Base-by-base conservation (phyloP, 2,113 vertebrate species). In the Oostethus manadensis region DNA sequence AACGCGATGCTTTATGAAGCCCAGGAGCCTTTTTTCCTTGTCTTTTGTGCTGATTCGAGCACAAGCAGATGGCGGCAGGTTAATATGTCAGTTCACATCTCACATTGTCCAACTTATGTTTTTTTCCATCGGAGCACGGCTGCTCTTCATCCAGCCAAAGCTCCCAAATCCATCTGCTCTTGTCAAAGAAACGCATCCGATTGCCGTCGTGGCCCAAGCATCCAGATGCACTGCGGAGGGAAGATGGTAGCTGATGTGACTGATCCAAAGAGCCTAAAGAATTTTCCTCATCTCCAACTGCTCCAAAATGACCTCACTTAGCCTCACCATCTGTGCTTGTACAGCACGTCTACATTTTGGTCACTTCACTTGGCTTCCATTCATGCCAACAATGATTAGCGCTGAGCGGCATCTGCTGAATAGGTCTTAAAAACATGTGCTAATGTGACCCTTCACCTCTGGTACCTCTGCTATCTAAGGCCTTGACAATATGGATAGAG, bases 41-140 rank as follows among this genome's bases (percentile, higher is more conserved):
- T 16, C 20, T 33, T 38, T 73, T 63, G 11, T 21, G 33, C 48
- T 49, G 56, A 68, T 69, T 43, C 68, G 66, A 21, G 38, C 26
- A 58, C 56, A 58, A 68, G 66, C 73, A 81, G 67, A 76, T 76
- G 76, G 70, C 10, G 33, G 60, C 43, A 66, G 64, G 70, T 66
- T 62, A 66, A 55, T 70, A 29, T 62, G 66, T 58, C 44, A 4
- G 6, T 68, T 45, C 26, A 46, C 57, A 22, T 62, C 42, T 51
- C 7, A 3, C 56, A 42, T 60, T 40, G 71, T 45, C 53, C 66
- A 56, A 51, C 54, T 62, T 10, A 13, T 9, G 15, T 43, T 57
- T 35, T 35, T 59, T 38, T 15, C 29, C 29, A 33, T 33, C 8
- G 29, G 29, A 5, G 29, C 29, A 33, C 29, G 29, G 29, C 29